Conservation (phyloP, 2,797 vertebrate species). For the Darevskia nairensis region DNA sequence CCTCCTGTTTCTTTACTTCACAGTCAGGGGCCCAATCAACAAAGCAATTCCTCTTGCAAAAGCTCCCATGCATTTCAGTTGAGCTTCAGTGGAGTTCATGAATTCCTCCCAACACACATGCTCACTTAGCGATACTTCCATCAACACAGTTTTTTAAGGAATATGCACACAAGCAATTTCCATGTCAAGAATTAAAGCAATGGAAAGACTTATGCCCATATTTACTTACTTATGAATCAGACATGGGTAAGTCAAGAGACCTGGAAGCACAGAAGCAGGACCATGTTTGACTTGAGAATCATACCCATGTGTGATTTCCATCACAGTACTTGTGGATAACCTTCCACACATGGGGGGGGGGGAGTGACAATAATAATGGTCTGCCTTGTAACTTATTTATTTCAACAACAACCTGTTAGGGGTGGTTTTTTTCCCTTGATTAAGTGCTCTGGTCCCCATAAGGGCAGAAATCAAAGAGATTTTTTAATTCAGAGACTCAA, state of each 20-base stretch:
- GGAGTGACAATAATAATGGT: not conserved
- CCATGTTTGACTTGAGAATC: not conserved
- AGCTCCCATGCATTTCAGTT: not conserved
- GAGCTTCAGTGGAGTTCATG: not conserved
- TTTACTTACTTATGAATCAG: too few relatives aligned
- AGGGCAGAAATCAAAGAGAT: too few relatives aligned
- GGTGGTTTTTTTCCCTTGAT: not conserved
- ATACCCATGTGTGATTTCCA: not conserved
- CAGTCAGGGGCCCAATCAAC: too few relatives aligned
- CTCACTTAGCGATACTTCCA: not conserved
- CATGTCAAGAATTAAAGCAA: not conserved
- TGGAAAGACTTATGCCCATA: too few relatives aligned
- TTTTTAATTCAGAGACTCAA: too few relatives aligned
- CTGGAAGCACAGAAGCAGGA: not conserved
- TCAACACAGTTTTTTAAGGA: not conserved
- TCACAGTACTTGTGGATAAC: not conserved
- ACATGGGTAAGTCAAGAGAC: not conserved
- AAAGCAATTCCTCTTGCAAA: not conserved
- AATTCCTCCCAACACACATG: not conserved
- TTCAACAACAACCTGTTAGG: not conserved
- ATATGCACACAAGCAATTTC: not conserved
- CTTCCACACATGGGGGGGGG: too few relatives aligned
- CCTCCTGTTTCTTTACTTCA: too few relatives aligned
- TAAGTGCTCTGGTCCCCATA: too few relatives aligned
- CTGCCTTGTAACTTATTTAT: not conserved